A percentile compares a stretch with the other conserved stretches of the same genome.
Conservation (phyloP, 2,888 invertebrate genomes). For the Tenthredo scrophulariae region DNA sequence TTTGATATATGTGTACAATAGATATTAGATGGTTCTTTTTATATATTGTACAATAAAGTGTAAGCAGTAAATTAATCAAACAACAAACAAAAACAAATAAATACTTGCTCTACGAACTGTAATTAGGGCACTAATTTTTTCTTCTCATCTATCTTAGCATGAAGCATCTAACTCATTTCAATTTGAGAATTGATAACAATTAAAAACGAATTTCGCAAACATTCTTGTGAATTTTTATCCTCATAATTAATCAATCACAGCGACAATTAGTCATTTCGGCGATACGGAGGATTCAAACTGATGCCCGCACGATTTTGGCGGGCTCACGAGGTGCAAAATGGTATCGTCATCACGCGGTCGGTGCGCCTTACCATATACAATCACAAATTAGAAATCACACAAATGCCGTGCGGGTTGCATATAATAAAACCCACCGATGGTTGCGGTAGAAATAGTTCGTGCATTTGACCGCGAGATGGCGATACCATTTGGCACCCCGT, state of each 20-base stretch:
- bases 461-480: neutral
- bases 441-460: neutral
- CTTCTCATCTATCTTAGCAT: neutral
- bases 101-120: neutral
- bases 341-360: neutral
- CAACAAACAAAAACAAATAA: neutral
- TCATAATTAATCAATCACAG: no score
- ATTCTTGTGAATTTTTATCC: no score
- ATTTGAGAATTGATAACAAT: no score
- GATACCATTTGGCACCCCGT: neutral
- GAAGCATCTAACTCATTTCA: no score
- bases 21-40: conserved; percentile 62
- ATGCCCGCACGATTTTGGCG: no score
- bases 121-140: neutral
- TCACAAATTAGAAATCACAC: no score
- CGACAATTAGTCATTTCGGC: no score
- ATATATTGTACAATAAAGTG: conserved; percentile 57
- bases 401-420: no score
- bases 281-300: no score
- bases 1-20: conserved; percentile 67
- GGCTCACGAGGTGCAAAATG: neutral
- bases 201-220: no score
- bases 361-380: no score
- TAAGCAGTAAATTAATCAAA: conserved; percentile 30
- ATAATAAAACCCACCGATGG: no score